Percentiles rank a stretch among this genome's conserved stretches.
These are phyloP conservation scores for Esox lucius DNA, from an alignment of 2,797 vertebrate genomes.

Conservation along the genomic window DNA sequence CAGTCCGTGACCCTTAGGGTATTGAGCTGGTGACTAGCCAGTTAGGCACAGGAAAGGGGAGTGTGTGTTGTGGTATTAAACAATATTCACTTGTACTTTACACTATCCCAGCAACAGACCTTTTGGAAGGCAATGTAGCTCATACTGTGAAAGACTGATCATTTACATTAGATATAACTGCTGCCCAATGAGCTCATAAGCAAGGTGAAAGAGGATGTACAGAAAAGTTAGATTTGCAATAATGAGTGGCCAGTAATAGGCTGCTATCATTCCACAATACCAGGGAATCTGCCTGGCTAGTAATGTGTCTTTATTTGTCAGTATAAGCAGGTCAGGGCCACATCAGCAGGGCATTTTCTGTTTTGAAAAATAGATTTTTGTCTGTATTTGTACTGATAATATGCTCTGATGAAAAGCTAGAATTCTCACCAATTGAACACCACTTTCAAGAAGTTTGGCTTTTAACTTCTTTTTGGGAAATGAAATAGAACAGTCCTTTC, in stretches of 20 bases:
- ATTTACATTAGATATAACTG: background rate
- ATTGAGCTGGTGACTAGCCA: background rate
- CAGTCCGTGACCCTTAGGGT: no score
- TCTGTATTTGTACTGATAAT: constrained; percentile 34
- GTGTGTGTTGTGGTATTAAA: background rate
- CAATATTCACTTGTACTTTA: background rate
- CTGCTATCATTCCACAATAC: constrained; percentile 40
- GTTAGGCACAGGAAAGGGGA: background rate
- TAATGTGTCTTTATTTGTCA: constrained; percentile 55
- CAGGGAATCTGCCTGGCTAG: constrained; percentile 14
- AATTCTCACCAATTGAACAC: background rate
- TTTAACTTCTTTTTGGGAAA: background rate
- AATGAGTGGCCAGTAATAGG: constrained; percentile 41
- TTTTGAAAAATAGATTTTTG: constrained; percentile 18
- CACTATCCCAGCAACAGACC: background rate
- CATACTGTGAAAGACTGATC: background rate
- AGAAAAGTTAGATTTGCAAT: background rate
- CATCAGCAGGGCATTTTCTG: constrained; percentile 17
- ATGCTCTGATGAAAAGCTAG: constrained; percentile 26
- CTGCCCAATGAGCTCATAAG: background rate
- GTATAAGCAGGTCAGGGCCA: constrained; percentile 59
- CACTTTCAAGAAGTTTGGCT: background rate
- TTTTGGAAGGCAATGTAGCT: background rate
- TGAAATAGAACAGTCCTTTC: background rate
- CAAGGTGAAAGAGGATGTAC: background rate